Conservation (phyloP, 2,797 vertebrate genomes). For the Corythornis leucogaster region DNA sequence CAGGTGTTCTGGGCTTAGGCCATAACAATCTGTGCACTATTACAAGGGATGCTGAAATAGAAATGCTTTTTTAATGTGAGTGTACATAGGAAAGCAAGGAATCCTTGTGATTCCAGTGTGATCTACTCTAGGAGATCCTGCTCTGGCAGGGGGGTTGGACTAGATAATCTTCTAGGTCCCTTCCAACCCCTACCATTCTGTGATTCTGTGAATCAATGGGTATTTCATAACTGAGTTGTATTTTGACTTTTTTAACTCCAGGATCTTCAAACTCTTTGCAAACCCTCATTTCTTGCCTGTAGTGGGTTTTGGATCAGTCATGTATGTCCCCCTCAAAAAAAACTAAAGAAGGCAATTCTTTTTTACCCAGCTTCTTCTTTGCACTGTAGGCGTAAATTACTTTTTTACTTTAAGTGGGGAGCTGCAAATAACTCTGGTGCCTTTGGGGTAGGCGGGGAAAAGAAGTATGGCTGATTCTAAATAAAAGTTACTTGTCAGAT, state of each 20-base stretch:
- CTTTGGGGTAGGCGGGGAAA: constrained; percentile 29
- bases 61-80: not conserved
- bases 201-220: not conserved
- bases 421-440: constrained; percentile 17
- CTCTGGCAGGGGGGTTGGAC: too few relatives aligned
- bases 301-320: not conserved
- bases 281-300: not conserved
- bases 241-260: not conserved
- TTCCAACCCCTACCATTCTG: too few relatives aligned
- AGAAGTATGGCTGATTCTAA: constrained; percentile 39
- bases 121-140: too few relatives aligned
- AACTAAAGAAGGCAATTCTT: not conserved
- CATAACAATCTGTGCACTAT: not conserved
- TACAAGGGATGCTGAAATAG: not conserved
- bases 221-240: not conserved
- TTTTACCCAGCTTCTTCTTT: not conserved
- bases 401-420: constrained; percentile 9
- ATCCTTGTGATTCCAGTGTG: not conserved
- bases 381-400: not conserved
- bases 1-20: not conserved
- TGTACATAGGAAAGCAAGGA: not conserved
- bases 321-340: not conserved
- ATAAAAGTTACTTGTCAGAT: constrained; percentile 74
- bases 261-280: not conserved
- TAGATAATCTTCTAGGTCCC: too few relatives aligned